A percentile compares a stretch with the other conserved stretches of the same genome.
Conservation (phyloP, 2,888 invertebrate genomes). For the Lacanobia wlatinum region DNA sequence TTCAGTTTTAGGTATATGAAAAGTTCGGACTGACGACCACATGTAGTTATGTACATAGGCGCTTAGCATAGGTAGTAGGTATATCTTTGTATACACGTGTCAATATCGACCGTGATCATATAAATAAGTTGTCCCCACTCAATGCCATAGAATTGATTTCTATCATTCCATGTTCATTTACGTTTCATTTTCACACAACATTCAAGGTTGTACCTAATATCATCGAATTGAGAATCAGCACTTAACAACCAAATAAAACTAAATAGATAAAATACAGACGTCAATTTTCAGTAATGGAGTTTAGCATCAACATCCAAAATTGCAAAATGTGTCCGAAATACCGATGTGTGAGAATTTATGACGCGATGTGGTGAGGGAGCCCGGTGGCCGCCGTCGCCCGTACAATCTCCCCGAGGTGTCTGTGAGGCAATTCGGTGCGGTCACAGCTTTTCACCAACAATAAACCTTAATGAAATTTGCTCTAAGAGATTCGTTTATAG, state of each 20-base stretch:
- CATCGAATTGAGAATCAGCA: neutral
- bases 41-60: neutral
- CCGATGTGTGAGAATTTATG: constrained; percentile 18
- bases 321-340: constrained; percentile 8
- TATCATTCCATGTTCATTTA: neutral
- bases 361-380: constrained; percentile 13
- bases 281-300: constrained; percentile 10
- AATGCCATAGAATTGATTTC: constrained; percentile 11
- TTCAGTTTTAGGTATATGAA: constrained; percentile 12
- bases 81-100: neutral
- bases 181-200: neutral
- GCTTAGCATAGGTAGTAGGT: neutral
- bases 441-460: constrained; percentile 67
- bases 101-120: constrained; percentile 12
- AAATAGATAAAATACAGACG: neutral
- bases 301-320: constrained; percentile 1
- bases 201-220: neutral
- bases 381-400: neutral
- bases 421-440: constrained; percentile 63
- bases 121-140: constrained; percentile 4
- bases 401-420: constrained; percentile 35
- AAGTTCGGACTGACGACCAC: neutral
- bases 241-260: neutral
- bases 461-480: constrained; percentile 79
- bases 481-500: constrained; percentile 75